Evolutionary conservation across 2,888 invertebrate species (phyloP).

Genomic region (Andrena fulva): DNA sequence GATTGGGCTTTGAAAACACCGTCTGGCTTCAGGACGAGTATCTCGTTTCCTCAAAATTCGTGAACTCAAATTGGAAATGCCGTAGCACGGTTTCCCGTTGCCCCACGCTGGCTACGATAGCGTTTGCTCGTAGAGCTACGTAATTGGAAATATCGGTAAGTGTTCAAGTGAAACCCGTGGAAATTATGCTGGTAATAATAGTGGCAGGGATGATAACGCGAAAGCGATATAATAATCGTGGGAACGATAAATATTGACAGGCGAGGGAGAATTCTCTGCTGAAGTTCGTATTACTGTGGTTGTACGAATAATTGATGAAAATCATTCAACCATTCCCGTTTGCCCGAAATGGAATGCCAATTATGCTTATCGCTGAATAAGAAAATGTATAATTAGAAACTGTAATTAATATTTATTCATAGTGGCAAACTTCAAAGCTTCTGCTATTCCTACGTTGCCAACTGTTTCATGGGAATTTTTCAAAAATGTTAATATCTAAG

Average conservation of each 20-base stretch:
- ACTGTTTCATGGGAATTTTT: too few relatives aligned
- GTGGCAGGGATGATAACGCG: neutral
- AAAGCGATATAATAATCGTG: neutral
- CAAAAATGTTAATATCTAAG: too few relatives aligned
- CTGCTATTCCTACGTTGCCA: too few relatives aligned
- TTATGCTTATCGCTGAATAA: too few relatives aligned
- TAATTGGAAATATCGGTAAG: constrained; percentile 32
- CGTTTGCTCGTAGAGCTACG: neutral
- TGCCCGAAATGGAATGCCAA: too few relatives aligned
- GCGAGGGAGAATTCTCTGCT: neutral
- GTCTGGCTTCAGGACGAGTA: neutral
- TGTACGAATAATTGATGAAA: neutral
- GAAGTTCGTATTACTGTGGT: neutral
- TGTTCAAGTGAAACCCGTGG: neutral
- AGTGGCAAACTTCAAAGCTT: too few relatives aligned
- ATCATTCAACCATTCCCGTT: too few relatives aligned
- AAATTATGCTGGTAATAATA: constrained; percentile 13
- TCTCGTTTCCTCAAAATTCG: constrained; percentile 22
- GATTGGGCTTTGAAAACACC: neutral
- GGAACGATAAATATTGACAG: neutral
- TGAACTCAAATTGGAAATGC: constrained; percentile 39
- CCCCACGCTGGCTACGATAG: constrained; percentile 9
- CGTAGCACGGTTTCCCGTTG: constrained; percentile 17
- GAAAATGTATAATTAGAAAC: too few relatives aligned
- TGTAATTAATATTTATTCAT: too few relatives aligned